Percentiles rank a stretch among this genome's conserved stretches.
phyloP scores from a whole-genome alignment of 2,797 vertebrate species.

The Acanthornis magna region DNA sequence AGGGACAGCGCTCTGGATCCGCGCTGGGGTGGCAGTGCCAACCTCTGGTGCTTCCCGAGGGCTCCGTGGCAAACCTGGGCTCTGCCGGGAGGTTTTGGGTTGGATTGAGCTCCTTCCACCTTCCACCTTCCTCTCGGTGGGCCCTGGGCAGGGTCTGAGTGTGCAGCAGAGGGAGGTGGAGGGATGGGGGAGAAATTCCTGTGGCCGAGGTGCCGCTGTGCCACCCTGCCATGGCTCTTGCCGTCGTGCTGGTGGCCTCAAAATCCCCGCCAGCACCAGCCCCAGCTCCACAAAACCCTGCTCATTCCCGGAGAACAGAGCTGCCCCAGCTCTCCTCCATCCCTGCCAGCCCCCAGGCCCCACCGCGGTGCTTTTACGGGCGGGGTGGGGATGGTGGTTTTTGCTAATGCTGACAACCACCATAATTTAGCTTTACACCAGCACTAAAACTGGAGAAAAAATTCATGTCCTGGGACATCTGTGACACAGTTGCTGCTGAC shows the following conservation, averaged over 20 bases:
- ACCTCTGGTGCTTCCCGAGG: fast-evolving
- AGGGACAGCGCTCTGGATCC: fast-evolving
- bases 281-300: neutral
- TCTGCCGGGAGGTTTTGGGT: fast-evolving
- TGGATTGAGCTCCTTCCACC: neutral
- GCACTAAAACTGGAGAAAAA: constrained; percentile 15
- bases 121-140: fast-evolving
- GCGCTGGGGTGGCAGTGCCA: fast-evolving
- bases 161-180: neutral
- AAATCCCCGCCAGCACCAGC: neutral
- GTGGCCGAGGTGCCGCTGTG: fast-evolving
- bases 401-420: neutral
- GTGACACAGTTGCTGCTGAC: neutral
- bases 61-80: fast-evolving
- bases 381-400: neutral
- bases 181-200: neutral
- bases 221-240: neutral
- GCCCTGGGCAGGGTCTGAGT: fast-evolving
- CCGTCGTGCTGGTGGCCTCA: too few species aligned
- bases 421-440: constrained; percentile 9
- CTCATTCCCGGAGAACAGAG: neutral
- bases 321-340: neutral
- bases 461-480: constrained; percentile 14
- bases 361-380: fast-evolving
- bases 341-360: neutral